These are phyloP conservation scores for Arnoldichthys spilopterus DNA, from an alignment of 2,797 vertebrate species.

Conservation along the genomic window DNA sequence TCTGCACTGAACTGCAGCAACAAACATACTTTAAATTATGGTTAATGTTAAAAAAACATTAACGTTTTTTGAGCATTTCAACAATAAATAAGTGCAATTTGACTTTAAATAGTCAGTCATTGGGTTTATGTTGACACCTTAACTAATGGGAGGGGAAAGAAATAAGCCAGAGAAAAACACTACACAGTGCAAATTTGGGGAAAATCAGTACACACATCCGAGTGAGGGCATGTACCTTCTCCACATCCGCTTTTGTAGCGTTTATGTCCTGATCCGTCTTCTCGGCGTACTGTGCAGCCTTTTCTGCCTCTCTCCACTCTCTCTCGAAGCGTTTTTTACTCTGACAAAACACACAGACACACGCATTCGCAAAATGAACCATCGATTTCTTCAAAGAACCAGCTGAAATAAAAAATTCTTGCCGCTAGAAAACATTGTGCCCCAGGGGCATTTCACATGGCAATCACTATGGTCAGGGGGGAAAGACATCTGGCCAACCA, in stretches of 20 bases:
- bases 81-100: too few relatives aligned
- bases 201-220: too few relatives aligned
- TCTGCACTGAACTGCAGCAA: too few relatives aligned
- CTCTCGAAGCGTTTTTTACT: slow-evolving; percentile 91
- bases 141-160: too few relatives aligned
- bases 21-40: too few relatives aligned
- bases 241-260: slow-evolving; percentile 90
- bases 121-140: too few relatives aligned
- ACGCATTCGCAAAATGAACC: background rate
- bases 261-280: slow-evolving; percentile 89
- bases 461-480: background rate
- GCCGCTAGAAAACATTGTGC: too few relatives aligned
- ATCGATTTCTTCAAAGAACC: background rate
- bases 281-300: slow-evolving; percentile 83
- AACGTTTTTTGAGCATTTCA: too few relatives aligned
- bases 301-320: slow-evolving; percentile 89
- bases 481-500: slow-evolving; percentile 37
- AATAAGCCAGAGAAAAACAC: too few relatives aligned
- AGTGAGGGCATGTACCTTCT: slow-evolving; percentile 76
- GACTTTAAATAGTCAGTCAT: too few relatives aligned
- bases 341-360: slow-evolving; percentile 62
- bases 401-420: background rate
- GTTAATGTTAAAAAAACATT: too few relatives aligned
- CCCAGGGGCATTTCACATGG: background rate
- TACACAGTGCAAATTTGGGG: too few relatives aligned